Base-by-base conservation (phyloP, 2,113 vertebrate species). In the Eulemur macaco region DNA sequence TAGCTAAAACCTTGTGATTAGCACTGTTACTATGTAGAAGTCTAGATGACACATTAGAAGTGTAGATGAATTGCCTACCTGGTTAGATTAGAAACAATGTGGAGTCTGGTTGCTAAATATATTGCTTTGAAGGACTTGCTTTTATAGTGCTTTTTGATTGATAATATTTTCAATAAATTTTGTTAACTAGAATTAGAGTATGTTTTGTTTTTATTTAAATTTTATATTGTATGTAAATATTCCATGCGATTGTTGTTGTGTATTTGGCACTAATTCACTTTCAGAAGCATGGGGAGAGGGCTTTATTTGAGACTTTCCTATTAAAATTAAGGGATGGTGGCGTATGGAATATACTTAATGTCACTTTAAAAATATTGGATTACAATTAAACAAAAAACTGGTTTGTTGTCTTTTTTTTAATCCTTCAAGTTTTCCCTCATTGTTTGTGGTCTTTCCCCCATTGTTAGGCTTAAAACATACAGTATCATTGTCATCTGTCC, bases 401-500 rank as follows among this genome's bases (percentile, higher is more conserved):
- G 39, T 68, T 92, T 76, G 64, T 93, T 83, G 63, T 5, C 8
- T 56, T 86, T 86, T 91, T 95, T 97, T 96, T 34, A 94, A 85
- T 97, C 93, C 98, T 97, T 96, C 86, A 96, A 90, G 95, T 94
- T 97, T 95, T 91, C 86, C 21, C 50, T 93, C 80, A 87, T 97
- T 97, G 97, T 96, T 94, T 95, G 86, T 91, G 86, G 47, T 90
- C 94, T 86, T 87, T 94, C 39, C 37, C 86, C 69, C 73, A 93
- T 95, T 98, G 97, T 97, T 86, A 94, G 60, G 58, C 96, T 97
- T 96, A 97, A 97, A 98, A 95, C 96, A 96, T 98, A 98, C 97
- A 98, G 97, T 98, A 98, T 98, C 98, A 89, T 97, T 98, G 96
- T 98, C 94, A 94, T 97, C 96, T 96, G 96, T 96, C 88, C 85